A percentile compares a stretch with the other conserved stretches of the same genome.
These are phyloP conservation scores for Heliconius eleuchia DNA, from an alignment of 1,140 invertebrate genomes.

Conservation along the genomic window DNA sequence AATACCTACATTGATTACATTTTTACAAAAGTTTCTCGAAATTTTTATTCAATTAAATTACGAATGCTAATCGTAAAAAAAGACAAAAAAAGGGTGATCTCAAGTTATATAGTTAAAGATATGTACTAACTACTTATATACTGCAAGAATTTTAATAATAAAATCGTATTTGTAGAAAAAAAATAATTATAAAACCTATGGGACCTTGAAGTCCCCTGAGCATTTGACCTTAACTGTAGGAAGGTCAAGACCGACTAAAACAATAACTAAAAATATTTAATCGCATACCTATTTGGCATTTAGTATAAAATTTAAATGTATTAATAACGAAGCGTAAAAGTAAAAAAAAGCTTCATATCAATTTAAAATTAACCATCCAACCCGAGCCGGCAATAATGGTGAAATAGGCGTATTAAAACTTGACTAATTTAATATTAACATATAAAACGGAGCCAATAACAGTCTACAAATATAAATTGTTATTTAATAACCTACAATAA, in stretches of 20 bases:
- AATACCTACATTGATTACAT: not conserved
- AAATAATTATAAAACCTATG: not conserved
- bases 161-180: slow-evolving; percentile 1
- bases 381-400: slow-evolving; percentile 26
- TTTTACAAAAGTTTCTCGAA: not conserved
- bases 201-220: slow-evolving; percentile 25
- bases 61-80: not conserved
- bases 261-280: slow-evolving; percentile 31
- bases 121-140: slow-evolving; percentile 9
- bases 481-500: slow-evolving; percentile 8
- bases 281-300: slow-evolving; percentile 38
- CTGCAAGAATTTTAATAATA: not conserved
- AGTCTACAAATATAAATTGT: slow-evolving; percentile 3
- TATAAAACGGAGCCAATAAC: slow-evolving; percentile 18
- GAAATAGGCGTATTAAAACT: slow-evolving; percentile 17
- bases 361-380: slow-evolving; percentile 45
- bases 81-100: not conserved
- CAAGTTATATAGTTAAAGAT: not conserved
- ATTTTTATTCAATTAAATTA: not conserved
- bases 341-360: slow-evolving; percentile 27
- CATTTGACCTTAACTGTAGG: slow-evolving; percentile 27
- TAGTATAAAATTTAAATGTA: slow-evolving; percentile 31
- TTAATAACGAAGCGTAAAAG: slow-evolving; percentile 31
- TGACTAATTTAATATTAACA: slow-evolving; percentile 26
- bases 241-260: slow-evolving; percentile 25